phyloP scores from a whole-genome alignment of 2,113 vertebrate species.

The Laticauda colubrina region DNA sequence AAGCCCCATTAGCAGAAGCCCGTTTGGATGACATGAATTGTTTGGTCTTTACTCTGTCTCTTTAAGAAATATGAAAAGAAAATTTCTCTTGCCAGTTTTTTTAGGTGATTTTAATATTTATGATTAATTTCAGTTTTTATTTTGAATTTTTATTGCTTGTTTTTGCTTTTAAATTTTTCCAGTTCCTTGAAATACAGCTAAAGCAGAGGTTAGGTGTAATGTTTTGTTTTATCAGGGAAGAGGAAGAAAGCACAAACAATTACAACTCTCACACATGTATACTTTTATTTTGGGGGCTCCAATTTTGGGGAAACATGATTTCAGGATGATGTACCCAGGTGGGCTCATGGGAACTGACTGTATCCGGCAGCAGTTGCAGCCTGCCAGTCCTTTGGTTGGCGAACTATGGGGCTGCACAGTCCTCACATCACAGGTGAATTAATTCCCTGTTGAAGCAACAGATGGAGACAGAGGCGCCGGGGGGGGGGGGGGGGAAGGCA shows the following conservation, averaged over 20 bases:
- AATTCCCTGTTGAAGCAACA: too few species aligned
- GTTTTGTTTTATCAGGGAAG: not conserved
- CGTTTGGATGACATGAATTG: not conserved
- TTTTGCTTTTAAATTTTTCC: not conserved
- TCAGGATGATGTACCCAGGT: too few species aligned
- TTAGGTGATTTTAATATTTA: not conserved
- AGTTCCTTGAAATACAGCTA: not conserved
- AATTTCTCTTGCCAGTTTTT: not conserved
- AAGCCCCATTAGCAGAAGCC: not conserved
- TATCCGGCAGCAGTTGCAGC: too few species aligned
- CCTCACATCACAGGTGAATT: too few species aligned
- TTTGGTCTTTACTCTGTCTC: not conserved
- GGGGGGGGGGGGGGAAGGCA: too few species aligned
- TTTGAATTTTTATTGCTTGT: not conserved
- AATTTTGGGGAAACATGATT: too few species aligned
- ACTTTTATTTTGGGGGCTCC: not conserved
- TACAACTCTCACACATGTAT: not conserved
- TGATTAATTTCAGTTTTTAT: not conserved
- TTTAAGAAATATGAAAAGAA: not conserved
- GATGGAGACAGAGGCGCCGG: too few species aligned
- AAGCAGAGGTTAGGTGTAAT: not conserved
- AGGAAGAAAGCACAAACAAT: not conserved
- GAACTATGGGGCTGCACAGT: too few species aligned
- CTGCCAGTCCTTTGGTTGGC: too few species aligned
- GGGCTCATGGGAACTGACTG: too few species aligned